phyloP scores from a whole-genome alignment of 2,797 vertebrate genomes.

The Mus minutoides region DNA sequence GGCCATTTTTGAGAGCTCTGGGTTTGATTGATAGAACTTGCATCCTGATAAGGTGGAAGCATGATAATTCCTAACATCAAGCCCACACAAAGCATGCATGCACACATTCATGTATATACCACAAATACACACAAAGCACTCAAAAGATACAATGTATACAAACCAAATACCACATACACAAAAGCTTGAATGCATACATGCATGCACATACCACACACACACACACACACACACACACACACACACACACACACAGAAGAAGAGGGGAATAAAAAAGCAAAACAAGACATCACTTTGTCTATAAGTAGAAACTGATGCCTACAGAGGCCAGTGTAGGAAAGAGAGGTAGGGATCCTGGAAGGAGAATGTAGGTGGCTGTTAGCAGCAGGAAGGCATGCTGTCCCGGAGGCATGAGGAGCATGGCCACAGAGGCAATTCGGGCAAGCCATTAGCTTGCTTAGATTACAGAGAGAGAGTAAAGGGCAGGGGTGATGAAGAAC shows the following conservation, averaged over 20 bases:
- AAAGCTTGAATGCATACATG: background rate
- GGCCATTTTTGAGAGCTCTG: background rate
- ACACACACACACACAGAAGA: background rate
- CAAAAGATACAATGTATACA: background rate
- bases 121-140: background rate
- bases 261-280: background rate
- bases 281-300: background rate
- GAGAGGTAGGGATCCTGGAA: background rate
- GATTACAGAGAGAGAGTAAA: background rate
- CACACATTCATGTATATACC: background rate
- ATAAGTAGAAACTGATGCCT: background rate
- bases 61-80: background rate
- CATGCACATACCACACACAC: background rate
- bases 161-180: background rate
- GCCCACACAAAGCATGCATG: background rate
- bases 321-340: background rate
- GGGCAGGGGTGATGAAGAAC: background rate
- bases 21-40: background rate
- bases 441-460: too few relatives aligned
- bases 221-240: background rate
- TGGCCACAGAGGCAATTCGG: rapidly evolving
- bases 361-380: background rate
- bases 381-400: too few relatives aligned
- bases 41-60: background rate
- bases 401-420: background rate